Conservation (phyloP, 2,888 invertebrate species). For the Tachina fera region DNA sequence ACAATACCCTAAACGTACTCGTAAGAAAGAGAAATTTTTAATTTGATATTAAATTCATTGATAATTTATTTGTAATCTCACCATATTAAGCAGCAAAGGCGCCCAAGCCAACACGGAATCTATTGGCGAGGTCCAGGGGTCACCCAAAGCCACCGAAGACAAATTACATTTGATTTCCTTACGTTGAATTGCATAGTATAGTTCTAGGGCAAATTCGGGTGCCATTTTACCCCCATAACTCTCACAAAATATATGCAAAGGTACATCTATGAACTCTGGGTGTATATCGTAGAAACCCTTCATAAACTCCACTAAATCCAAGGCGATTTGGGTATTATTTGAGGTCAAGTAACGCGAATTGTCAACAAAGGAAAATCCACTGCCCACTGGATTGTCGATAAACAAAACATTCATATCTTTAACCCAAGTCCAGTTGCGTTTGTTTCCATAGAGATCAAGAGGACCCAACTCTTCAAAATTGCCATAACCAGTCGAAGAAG, state of each 20-base stretch:
- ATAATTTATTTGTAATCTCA: slow-evolving; percentile 75
- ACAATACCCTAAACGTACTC: slow-evolving; percentile 86
- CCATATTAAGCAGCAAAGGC: slow-evolving; percentile 89
- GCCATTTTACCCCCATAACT: slow-evolving; percentile 98
- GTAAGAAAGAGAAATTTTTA: neutral
- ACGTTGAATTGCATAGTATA: slow-evolving; percentile 85
- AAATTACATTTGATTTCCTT: slow-evolving; percentile 88
- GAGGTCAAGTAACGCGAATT: slow-evolving; percentile 83
- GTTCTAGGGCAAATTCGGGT: slow-evolving; percentile 88
- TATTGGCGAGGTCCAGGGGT: slow-evolving; percentile 95
- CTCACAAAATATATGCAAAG: slow-evolving; percentile 93
- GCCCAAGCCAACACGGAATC: slow-evolving; percentile 94
- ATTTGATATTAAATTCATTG: neutral
- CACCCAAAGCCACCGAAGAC: slow-evolving; percentile 91
- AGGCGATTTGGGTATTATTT: slow-evolving; percentile 87
- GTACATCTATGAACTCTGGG: slow-evolving; percentile 88
- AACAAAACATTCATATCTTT: slow-evolving; percentile 91
- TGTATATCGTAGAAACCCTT: slow-evolving; percentile 87
- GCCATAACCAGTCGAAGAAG: slow-evolving; percentile 91
- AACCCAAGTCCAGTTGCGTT: slow-evolving; percentile 91
- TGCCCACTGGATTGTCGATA: slow-evolving; percentile 95
- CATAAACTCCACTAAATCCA: slow-evolving; percentile 90
- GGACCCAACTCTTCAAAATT: slow-evolving; percentile 94
- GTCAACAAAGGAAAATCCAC: slow-evolving; percentile 93
- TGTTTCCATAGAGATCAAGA: slow-evolving; percentile 86